phyloP scores from a whole-genome alignment of 1,140 invertebrate genomes.

The Drosophila nebulosa region DNA sequence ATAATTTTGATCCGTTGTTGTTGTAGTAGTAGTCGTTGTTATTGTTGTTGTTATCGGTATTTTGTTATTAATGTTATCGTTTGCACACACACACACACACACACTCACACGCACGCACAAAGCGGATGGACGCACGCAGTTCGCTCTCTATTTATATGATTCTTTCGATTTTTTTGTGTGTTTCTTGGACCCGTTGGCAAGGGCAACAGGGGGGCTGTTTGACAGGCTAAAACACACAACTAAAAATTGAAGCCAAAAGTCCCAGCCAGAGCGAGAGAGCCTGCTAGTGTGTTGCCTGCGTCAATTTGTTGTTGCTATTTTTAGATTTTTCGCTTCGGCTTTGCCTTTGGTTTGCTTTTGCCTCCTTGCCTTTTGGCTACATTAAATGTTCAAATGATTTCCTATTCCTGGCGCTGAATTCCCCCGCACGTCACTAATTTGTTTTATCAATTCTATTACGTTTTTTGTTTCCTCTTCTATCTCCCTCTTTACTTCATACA shows the following conservation, averaged over 20 bases:
- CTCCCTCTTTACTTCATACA: neutral
- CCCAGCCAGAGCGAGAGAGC: neutral
- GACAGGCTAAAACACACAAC: neutral
- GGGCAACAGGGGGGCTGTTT: neutral
- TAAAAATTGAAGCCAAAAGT: neutral
- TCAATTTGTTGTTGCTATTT: conserved; percentile 7
- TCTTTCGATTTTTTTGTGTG: neutral
- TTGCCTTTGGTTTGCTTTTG: neutral
- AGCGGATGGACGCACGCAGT: neutral
- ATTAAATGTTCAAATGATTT: neutral
- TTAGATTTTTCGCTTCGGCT: neutral
- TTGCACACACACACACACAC: neutral
- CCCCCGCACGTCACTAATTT: too few relatives aligned
- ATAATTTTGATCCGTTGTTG: conserved; percentile 31
- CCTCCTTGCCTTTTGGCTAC: neutral
- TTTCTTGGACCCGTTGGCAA: neutral
- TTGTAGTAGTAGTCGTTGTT: neutral
- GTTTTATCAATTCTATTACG: too few relatives aligned
- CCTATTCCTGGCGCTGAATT: neutral
- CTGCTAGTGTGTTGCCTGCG: conserved; percentile 3
- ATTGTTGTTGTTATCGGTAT: conserved; percentile 6
- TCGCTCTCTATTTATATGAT: neutral
- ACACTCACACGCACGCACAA: neutral
- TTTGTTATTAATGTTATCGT: neutral
- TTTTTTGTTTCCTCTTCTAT: neutral